Evolutionary conservation across 1,140 invertebrate species (phyloP).

Genomic region (Calycopis cecrops): DNA sequence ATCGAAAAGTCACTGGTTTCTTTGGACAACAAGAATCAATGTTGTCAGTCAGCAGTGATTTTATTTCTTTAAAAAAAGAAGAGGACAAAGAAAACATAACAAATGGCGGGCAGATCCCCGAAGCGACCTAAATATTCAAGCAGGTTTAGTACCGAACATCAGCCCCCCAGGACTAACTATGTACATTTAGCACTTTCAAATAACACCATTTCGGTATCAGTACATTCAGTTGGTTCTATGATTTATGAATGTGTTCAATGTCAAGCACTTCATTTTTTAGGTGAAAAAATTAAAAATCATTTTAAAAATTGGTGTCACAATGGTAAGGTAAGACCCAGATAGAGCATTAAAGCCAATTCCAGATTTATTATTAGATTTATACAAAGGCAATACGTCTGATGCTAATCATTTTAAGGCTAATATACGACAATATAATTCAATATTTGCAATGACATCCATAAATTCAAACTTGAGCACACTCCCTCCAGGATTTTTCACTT

Average conservation of each 20-base stretch:
- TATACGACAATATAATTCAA: conserved; percentile 30
- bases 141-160: conserved; percentile 29
- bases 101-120: conserved; percentile 30
- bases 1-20: conserved; percentile 21
- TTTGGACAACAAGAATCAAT: conserved; percentile 22
- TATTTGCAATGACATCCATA: conserved; percentile 33
- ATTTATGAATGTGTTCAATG: conserved; percentile 31
- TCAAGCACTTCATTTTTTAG: conserved; percentile 29
- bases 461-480: conserved; percentile 31
- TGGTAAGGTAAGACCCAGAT: conserved; percentile 28
- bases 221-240: conserved; percentile 32
- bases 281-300: too few species aligned
- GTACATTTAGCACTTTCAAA: conserved; percentile 29
- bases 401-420: conserved; percentile 31
- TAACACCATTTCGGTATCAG: conserved; percentile 28
- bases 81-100: conserved; percentile 26
- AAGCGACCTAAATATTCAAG: conserved; percentile 32
- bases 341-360: conserved; percentile 29
- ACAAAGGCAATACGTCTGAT: conserved; percentile 32
- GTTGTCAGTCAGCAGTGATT: conserved; percentile 13
- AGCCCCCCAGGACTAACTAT: conserved; percentile 30
- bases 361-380: conserved; percentile 36
- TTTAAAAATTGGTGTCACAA: conserved; percentile 34
- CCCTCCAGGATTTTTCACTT: conserved; percentile 30
- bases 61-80: conserved; percentile 23